Evolutionary conservation across 2,113 vertebrate genomes (phyloP).

Genomic region (Bambusicola thoracicus): DNA sequence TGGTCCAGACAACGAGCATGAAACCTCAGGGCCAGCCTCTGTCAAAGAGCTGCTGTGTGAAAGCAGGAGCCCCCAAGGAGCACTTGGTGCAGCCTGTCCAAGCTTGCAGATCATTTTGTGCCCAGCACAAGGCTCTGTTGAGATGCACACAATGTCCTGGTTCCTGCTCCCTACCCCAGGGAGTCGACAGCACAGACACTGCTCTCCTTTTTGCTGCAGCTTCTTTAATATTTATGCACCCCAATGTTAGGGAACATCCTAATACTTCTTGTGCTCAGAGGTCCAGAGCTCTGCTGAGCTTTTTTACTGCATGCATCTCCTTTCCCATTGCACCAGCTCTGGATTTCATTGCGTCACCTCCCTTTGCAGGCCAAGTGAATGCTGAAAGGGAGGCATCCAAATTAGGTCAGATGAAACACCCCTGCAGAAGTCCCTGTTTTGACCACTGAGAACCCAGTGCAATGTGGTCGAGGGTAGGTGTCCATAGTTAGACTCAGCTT

Average conservation of each 20-base stretch:
- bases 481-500: neutral
- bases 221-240: constrained; percentile 17
- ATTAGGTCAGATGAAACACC: neutral
- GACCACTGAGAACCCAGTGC: neutral
- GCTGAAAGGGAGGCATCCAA: neutral
- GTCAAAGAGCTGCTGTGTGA: neutral
- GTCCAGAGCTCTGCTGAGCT: neutral
- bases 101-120: neutral
- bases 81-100: neutral
- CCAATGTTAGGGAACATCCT: neutral
- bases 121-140: neutral
- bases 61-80: neutral
- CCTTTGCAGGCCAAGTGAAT: neutral
- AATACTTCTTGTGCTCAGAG: neutral
- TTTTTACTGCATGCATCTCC: neutral
- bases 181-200: neutral
- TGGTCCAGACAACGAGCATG: neutral
- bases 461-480: neutral
- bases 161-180: neutral
- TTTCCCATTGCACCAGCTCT: neutral
- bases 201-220: neutral
- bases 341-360: neutral
- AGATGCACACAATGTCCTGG: fast-evolving
- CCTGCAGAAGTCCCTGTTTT: neutral
- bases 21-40: neutral